Conservation (phyloP, 2,888 invertebrate species). For the Automeris io region DNA sequence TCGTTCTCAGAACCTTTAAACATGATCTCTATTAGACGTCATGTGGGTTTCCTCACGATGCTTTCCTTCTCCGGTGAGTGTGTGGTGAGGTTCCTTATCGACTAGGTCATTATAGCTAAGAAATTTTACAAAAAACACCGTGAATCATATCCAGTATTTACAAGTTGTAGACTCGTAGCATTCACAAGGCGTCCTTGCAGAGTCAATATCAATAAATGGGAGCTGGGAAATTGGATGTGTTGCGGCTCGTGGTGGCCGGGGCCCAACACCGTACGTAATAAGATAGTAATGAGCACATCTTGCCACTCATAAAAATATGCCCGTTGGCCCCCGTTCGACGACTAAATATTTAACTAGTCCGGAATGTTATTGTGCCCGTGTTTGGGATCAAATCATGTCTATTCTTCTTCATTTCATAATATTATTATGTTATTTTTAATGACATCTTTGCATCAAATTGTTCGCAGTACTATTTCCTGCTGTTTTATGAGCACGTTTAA, state of each 20-base stretch:
- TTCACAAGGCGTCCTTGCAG: conserved; percentile 64
- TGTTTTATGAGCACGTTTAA: too few species aligned
- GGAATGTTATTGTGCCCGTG: conserved; percentile 4
- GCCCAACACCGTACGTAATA: conserved; percentile 66
- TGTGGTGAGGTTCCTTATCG: too few species aligned
- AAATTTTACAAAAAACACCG: background rate
- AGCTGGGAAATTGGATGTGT: conserved; percentile 76
- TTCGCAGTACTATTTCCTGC: too few species aligned
- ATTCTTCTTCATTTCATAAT: too few species aligned
- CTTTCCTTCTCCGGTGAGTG: too few species aligned
- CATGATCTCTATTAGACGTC: too few species aligned
- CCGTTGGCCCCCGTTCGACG: conserved; percentile 55
- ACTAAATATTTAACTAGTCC: conserved; percentile 65
- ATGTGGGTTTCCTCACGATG: too few species aligned
- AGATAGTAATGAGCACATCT: conserved; percentile 70
- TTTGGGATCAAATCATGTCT: conserved; percentile 5
- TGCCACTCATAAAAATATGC: conserved; percentile 71
- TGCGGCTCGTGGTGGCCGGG: conserved; percentile 56
- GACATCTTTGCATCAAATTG: too few species aligned
- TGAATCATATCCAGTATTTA: conserved; percentile 36
- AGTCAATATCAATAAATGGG: conserved; percentile 77
- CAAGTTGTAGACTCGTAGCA: conserved; percentile 36
- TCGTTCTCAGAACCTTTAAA: too few species aligned
- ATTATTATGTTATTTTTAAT: too few species aligned
- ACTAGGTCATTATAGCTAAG: background rate